Base-by-base conservation (phyloP, 2,113 vertebrate species). In the Verasper variegatus region DNA sequence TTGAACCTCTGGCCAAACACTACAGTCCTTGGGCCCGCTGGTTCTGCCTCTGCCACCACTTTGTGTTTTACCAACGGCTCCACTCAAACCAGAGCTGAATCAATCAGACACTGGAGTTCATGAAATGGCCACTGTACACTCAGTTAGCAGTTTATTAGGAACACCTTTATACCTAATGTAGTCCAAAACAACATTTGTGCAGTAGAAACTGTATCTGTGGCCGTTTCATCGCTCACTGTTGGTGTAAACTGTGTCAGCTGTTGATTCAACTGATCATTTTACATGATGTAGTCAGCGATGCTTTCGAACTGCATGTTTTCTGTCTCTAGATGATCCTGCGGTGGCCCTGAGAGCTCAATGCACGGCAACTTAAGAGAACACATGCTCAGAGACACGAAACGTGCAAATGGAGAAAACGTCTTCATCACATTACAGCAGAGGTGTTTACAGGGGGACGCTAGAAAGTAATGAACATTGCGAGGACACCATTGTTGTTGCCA, bases 31-130 rank as follows among this genome's bases (percentile, higher is more conserved):
- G 83, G 80, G 64, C 77, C 55, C 58, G 18, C 57, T 57, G 65
- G 76, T 86, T 85, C 81, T 71, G 75, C 60, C 74, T 79, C 74
- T 26, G 23, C 78, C 86, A 74, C 59, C 26, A 72, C 82, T 86
- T 83, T 87, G 78, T 86, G 80, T 88, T 88, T 90, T 80, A 90
- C 88, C 85, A 81, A 35, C 54, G 84, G 79, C 89, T 89, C 88
- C 81, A 74, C 68, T 86, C 78, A 69, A 91, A 89, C 87, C 80
- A 76, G 60, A 78, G 37, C 82, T 13, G 24, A 71, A 52, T 74
- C 64, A 71, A 76, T 83, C 76, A 85, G 62, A 81, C 72, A 2
- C 56, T 61, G 26, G 79, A 74, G 80, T 84, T 78, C 79, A 47
- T 5, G 66, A 81, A 83, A 77, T 55, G 81, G 77, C 80, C 64